These are phyloP conservation scores for Hirtodrosophila trivittata DNA, from an alignment of 2,888 invertebrate species.

Conservation along the genomic window DNA sequence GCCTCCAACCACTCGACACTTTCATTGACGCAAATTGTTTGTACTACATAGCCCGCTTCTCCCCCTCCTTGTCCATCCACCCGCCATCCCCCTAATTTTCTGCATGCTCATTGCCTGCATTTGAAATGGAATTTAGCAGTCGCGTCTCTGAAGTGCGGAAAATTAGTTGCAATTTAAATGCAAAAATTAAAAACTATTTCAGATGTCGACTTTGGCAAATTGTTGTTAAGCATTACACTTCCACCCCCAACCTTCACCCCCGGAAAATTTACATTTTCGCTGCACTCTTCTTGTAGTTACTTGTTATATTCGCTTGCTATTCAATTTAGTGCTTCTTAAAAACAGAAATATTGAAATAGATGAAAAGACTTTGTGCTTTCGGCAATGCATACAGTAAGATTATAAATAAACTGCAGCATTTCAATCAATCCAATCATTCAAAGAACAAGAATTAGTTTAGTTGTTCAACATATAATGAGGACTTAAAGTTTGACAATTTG, in stretches of 20 bases:
- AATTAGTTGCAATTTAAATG: conserved; percentile 80
- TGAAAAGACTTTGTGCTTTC: too few species aligned
- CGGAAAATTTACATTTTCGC: conserved; percentile 29
- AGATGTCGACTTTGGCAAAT: conserved; percentile 20
- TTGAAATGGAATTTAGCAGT: conserved; percentile 64
- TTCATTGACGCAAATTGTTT: conserved; percentile 77
- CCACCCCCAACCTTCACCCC: background rate
- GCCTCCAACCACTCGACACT: conserved; percentile 53
- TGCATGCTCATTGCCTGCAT: conserved; percentile 52
- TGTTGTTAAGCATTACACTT: conserved; percentile 49
- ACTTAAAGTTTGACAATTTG: too few species aligned
- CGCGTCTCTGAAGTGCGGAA: conserved; percentile 51
- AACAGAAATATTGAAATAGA: too few species aligned
- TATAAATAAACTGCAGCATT: too few species aligned
- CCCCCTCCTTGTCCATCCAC: background rate
- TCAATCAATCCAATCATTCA: too few species aligned
- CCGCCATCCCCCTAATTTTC: background rate
- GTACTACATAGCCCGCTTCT: conserved; percentile 55
- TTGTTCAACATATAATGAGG: too few species aligned
- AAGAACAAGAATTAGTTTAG: too few species aligned
- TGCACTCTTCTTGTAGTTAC: conserved; percentile 13
- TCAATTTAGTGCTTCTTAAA: conserved; percentile 25
- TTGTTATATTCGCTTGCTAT: conserved; percentile 39
- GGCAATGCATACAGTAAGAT: too few species aligned
- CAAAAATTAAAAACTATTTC: conserved; percentile 59